A percentile compares a stretch with the other conserved stretches of the same genome.
Conservation (phyloP, 2,888 invertebrate species). For the Argyra leucocephala region DNA sequence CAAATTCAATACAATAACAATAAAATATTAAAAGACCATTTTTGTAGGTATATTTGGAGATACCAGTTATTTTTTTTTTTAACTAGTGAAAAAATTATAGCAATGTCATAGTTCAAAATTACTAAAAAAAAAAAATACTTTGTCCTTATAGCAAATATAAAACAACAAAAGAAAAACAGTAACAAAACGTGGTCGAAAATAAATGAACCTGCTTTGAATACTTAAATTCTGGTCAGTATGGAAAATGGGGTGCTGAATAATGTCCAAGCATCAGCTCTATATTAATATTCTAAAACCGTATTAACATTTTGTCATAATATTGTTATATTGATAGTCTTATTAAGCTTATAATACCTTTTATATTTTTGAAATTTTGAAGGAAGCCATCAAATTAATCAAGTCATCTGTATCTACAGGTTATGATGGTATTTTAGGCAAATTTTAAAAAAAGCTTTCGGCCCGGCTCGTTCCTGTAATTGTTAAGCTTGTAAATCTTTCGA, state of each 20-base stretch:
- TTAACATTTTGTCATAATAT: too few relatives aligned
- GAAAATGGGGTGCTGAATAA: background rate
- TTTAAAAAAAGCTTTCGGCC: too few relatives aligned
- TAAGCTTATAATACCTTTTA: too few relatives aligned
- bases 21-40: background rate
- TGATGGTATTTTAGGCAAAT: too few relatives aligned
- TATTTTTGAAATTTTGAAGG: too few relatives aligned
- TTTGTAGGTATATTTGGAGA: background rate
- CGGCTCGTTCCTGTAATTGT: too few relatives aligned
- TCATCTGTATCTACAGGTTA: too few relatives aligned
- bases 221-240: background rate
- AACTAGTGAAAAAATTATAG: background rate
- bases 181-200: background rate
- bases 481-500: too few relatives aligned
- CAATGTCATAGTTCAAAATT: conserved; percentile 11
- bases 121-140: background rate
- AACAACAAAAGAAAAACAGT: background rate
- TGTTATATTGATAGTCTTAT: too few relatives aligned
- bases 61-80: background rate
- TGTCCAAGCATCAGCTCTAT: too few relatives aligned
- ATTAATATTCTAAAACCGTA: too few relatives aligned
- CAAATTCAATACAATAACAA: background rate
- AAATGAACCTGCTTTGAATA: background rate
- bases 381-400: too few relatives aligned
- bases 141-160: background rate